Base-by-base conservation (phyloP, 2,888 invertebrate species). In the Gymnocheta viridis region DNA sequence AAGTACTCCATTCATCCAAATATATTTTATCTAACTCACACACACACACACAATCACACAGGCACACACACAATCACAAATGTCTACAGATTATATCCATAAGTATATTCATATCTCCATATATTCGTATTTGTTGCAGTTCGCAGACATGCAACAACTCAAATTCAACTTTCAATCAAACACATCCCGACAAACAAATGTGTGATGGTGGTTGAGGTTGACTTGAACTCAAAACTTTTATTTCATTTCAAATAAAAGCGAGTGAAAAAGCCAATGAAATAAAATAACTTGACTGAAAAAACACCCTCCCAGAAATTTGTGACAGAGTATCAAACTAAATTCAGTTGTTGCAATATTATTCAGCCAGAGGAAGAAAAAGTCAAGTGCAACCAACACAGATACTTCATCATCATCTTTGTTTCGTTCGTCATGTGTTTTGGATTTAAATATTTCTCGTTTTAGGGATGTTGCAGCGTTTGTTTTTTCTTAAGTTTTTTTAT, bases 321-420 rank as follows among this genome's bases (percentile, higher is more conserved):
- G 9, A 32, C 32, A 32, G n/a, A n/a, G 32, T 9, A 32, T 32
- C 9, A 32, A 32, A 32, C 32, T 32, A 9, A 9, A 14, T 67
- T 24, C 9, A 38, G 51, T 67, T 67, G 72, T 47, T 72, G 72
- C 44, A 47, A 60, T 47, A 35, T 56, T 41, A 4, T 24, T 24
- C 2, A 17, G n/a, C 9, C 10, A 19, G 1, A 4, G 47, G 14
- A 22, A 7, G 32, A 49, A 22, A 32, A 49, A 49, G 41, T 44
- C 44, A 64, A 64, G 27, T 64, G 62, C 62, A 44, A 44, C 10
- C 62, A 44, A 44, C 10, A 24, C 22, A 32, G 32, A 24, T 51
- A n/a, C 67, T 51, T 49, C 49, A 67, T 49, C 22, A 67, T 49
- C 22, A 14, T 32, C 4, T 22, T 49, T 10, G n/a, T 38, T 1